Evolutionary conservation across 2,113 vertebrate species (phyloP), one percentile per base, ranked within the genome.

Genomic region (Actenoides lindsayi): DNA sequence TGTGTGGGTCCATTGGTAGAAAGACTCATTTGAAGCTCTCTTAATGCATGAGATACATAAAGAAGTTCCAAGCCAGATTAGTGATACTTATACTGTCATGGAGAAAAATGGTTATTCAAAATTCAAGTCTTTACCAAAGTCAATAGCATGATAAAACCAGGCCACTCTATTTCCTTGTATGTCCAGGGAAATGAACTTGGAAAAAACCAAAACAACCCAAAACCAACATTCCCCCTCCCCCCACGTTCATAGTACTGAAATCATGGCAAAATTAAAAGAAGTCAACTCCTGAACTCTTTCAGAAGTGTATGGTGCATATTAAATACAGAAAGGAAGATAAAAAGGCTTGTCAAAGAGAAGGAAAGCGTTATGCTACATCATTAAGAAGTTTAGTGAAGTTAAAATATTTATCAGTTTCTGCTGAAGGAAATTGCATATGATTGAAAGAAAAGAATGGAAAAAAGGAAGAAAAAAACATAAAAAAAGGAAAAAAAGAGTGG

Each of bases 341-440:
- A 67, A 79, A 86, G 50, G 33, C 30, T 94, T 44, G 14, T 67
- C 90, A 93, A 89, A 91, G 87, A 96, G 53, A 90, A 95, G 91
- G 57, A 35, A 93, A 92, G 21, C 54, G 48, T 65, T 81, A 53
- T 2, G 3, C 5, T 71, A 12, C 31, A 87, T 85, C 77, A 96
- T 85, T 93, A 93, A 71, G n/a, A 37, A 30, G 68, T 96, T 97
- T 96, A 97, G 96, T 96, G 79, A 85, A 94, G 94, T 83, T 92
- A 87, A 89, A 89, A 91, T 87, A 73, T 79, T 69, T 59, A 94
- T 69, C 64, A 75, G 79, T 96, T 95, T 95, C 60, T 89, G 73
- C 50, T 78, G 46, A 77, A 95, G 5, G 28, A 94, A 94, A 80
- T 5, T 21, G 68, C 25, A 3, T 46, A 13, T 74, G 63, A 82